Conservation (phyloP, 1,140 invertebrate genomes). For the Bombyx mori region DNA sequence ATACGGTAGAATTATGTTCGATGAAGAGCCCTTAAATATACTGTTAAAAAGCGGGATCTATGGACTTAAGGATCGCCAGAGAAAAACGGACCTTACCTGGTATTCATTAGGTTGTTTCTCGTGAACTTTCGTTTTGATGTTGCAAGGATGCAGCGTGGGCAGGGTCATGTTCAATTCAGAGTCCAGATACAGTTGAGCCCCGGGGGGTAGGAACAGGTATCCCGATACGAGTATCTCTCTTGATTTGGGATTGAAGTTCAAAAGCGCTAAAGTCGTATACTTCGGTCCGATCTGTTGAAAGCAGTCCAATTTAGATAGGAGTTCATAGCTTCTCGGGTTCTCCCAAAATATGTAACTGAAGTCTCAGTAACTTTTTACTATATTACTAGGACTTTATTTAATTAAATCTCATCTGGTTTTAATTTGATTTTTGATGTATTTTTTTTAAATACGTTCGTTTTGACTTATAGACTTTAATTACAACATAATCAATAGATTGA, state of each 20-base stretch:
- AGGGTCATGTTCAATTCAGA: conserved; percentile 56
- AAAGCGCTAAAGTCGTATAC: conserved; percentile 39
- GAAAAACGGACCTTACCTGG: conserved; percentile 35
- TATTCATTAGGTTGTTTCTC: conserved; percentile 61
- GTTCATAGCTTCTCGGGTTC: no score
- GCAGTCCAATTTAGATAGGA: no score
- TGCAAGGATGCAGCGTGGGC: conserved; percentile 51
- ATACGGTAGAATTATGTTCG: no score
- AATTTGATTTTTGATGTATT: no score
- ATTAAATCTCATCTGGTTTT: no score
- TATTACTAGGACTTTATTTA: no score
- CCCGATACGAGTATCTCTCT: conserved; percentile 49
- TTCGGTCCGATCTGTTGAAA: conserved; percentile 41
- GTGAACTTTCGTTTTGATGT: conserved; percentile 46
- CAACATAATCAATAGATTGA: background rate
- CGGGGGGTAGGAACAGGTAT: conserved; percentile 49
- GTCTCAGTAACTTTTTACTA: no score
- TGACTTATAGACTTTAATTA: background rate
- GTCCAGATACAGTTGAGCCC: conserved; percentile 54
- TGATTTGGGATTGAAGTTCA: conserved; percentile 57
- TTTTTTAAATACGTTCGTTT: conserved; percentile 1
- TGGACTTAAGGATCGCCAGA: no score
- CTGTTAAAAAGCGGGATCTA: no score
- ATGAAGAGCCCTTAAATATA: no score
- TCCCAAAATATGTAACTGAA: no score